phyloP scores from a whole-genome alignment of 2,888 invertebrate species.

The Dilophus febrilis region DNA sequence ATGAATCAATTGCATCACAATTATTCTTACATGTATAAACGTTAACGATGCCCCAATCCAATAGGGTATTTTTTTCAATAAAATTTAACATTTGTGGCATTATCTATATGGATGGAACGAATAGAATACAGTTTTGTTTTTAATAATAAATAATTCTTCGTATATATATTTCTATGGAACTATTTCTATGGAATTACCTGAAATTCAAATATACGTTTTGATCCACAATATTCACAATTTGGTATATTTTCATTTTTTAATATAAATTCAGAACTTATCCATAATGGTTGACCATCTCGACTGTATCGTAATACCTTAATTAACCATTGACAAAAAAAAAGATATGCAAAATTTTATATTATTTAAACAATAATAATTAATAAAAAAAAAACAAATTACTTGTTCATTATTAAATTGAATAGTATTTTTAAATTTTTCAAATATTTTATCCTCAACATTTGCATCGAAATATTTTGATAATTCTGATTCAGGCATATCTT shows the following conservation, averaged over 20 bases:
- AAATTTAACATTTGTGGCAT: slow-evolving; percentile 66
- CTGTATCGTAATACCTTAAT: slow-evolving; percentile 47
- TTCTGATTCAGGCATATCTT: slow-evolving; percentile 46
- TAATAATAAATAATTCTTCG: neutral
- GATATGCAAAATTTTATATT: too few relatives aligned
- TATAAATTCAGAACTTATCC: slow-evolving; percentile 48
- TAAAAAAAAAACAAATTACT: too few relatives aligned
- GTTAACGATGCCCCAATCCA: slow-evolving; percentile 84
- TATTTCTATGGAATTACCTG: slow-evolving; percentile 36
- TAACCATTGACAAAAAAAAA: neutral
- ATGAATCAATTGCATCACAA: slow-evolving; percentile 48
- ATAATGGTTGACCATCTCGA: slow-evolving; percentile 61
- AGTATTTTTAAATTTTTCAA: slow-evolving; percentile 57
- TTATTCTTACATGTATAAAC: slow-evolving; percentile 73
- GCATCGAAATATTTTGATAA: slow-evolving; percentile 45
- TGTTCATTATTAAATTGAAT: slow-evolving; percentile 61
- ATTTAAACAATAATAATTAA: too few relatives aligned
- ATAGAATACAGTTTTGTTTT: neutral
- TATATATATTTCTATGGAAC: slow-evolving; percentile 1
- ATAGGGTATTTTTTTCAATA: slow-evolving; percentile 45
- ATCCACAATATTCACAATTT: slow-evolving; percentile 54
- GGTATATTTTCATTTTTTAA: slow-evolving; percentile 42
- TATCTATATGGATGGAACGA: slow-evolving; percentile 38
- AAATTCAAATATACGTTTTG: slow-evolving; percentile 73
- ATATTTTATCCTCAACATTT: slow-evolving; percentile 54